A percentile compares a stretch with the other conserved stretches of the same genome.
phyloP scores from a whole-genome alignment of 2,888 invertebrate genomes.

The Choreutis nemorana region DNA sequence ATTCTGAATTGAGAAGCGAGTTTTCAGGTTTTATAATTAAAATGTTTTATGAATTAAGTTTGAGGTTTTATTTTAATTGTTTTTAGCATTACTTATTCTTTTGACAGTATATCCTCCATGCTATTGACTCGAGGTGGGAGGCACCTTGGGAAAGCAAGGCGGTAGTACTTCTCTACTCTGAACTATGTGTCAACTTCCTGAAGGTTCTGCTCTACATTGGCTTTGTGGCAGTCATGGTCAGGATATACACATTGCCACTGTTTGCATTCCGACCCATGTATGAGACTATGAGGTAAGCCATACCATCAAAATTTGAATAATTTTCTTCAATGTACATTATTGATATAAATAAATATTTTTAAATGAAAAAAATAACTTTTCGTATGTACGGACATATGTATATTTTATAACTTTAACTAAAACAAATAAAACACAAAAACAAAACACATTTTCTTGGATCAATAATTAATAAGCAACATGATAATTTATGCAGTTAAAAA shows the following conservation, averaged over 20 bases:
- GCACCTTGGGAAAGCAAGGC: constrained; percentile 99
- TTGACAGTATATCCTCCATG: constrained; percentile 68
- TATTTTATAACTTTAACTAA: too few species aligned
- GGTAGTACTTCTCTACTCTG: constrained; percentile 95
- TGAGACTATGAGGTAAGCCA: constrained; percentile 86
- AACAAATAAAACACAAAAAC: too few species aligned
- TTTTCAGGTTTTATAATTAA: neutral
- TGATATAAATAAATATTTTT: neutral
- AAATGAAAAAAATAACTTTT: neutral
- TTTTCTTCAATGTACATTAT: too few species aligned
- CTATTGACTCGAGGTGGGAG: constrained; percentile 89
- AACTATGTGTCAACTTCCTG: constrained; percentile 89
- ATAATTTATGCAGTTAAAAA: too few species aligned
- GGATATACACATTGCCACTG: constrained; percentile 95
- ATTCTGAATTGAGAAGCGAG: too few species aligned
- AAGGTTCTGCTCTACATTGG: constrained; percentile 88
- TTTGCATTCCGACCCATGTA: constrained; percentile 99
- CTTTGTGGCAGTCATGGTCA: constrained; percentile 96
- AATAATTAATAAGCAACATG: too few species aligned
- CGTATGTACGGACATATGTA: neutral
- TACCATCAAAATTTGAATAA: neutral
- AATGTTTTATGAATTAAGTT: neutral
- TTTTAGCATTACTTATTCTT: constrained; percentile 14
- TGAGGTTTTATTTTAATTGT: constrained; percentile 1
- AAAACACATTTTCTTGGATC: too few species aligned